Conservation (phyloP, 2,888 invertebrate species). For the Polydrusus cervinus region DNA sequence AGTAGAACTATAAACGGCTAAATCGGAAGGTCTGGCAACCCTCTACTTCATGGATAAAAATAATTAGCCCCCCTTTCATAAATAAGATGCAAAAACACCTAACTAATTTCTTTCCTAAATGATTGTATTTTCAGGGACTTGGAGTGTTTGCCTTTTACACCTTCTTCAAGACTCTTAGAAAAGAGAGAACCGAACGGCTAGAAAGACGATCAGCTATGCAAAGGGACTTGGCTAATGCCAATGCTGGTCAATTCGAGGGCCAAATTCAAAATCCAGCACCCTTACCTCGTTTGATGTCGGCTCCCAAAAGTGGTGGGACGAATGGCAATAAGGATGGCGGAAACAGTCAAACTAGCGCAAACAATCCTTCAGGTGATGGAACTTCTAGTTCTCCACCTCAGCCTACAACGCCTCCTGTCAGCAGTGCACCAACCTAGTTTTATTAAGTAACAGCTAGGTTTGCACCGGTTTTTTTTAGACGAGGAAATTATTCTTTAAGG, state of each 20-base stretch:
- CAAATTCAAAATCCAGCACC: constrained; percentile 12
- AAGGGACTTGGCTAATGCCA: constrained; percentile 56
- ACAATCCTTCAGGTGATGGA: background rate
- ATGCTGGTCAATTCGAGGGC: constrained; percentile 19
- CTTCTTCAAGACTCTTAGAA: constrained; percentile 75
- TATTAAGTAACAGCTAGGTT: too few species aligned
- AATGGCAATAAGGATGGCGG: constrained; percentile 1
- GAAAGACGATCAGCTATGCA: constrained; percentile 58
- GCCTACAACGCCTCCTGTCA: constrained; percentile 39
- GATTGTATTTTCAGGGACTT: constrained; percentile 69
- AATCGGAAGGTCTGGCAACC: too few species aligned
- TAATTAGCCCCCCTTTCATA: too few species aligned
- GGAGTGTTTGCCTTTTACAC: constrained; percentile 76
- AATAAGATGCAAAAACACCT: too few species aligned
- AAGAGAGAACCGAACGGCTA: constrained; percentile 71
- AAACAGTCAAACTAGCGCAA: background rate
- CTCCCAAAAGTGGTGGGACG: background rate
- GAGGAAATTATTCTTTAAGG: too few species aligned
- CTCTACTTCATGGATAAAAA: too few species aligned
- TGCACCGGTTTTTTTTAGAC: too few species aligned
- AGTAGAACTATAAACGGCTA: too few species aligned
- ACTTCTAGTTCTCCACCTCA: constrained; percentile 12
- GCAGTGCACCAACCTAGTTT: constrained; percentile 22
- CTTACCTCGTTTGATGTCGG: constrained; percentile 15
- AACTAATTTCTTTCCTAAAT: too few species aligned